Conservation (phyloP, 2,888 invertebrate genomes). For the Lepidocyrtinus sp. region DNA sequence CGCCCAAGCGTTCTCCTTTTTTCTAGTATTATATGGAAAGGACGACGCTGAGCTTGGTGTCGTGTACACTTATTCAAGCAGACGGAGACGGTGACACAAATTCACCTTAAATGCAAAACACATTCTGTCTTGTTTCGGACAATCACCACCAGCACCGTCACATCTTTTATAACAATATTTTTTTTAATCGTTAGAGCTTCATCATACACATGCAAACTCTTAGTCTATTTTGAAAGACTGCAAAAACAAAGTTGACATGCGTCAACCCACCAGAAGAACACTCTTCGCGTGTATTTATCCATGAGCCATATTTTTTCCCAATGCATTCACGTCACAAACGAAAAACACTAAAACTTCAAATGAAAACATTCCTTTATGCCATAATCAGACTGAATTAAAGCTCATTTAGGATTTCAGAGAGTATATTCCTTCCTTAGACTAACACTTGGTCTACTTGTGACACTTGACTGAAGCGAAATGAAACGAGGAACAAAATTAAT, state of each 20-base stretch:
- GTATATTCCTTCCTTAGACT: neutral
- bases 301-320: constrained; percentile 56
- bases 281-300: constrained; percentile 49
- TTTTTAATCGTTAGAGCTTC: no score
- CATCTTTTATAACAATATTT: no score
- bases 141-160: no score
- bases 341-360: neutral
- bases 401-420: constrained; percentile 31
- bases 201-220: neutral
- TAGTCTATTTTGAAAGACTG: no score
- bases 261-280: constrained; percentile 30
- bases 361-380: neutral
- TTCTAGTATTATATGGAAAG: no score
- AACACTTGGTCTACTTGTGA: neutral
- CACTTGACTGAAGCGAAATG: neutral
- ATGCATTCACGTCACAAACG: constrained; percentile 2
- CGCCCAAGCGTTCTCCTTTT: no score
- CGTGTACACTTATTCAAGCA: no score
- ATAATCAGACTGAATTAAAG: constrained; percentile 45
- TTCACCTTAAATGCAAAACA: no score
- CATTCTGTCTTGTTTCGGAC: no score
- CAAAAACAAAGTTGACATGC: constrained; percentile 22
- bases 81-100: no score
- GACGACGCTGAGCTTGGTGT: no score
- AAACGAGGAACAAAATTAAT: neutral